Evolutionary conservation across 2,888 invertebrate genomes (phyloP), one percentile per base, ranked within the genome.

Genomic region (Spicauda simplicius): DNA sequence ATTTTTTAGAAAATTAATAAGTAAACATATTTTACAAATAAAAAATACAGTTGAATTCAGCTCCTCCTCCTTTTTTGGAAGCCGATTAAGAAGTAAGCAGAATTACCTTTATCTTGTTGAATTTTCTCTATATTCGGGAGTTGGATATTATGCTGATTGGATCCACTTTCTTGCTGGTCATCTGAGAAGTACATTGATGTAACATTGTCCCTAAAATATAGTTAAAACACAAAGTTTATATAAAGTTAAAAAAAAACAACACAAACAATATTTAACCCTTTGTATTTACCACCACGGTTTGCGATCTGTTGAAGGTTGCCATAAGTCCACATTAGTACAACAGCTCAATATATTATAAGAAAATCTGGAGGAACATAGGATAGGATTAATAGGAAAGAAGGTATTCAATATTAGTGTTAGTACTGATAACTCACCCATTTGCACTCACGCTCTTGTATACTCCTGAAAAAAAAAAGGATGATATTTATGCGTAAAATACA

Each of bases 201-300:
- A 30, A 91, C 72, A 64, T 90, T 91, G 67, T 90, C 88, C 90
- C 91, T 88, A 74, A 68, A 61, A 56, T 20, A 14, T 30, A 30
- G 25, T 30, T 8, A n/a, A 5, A 18, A n/a, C 10, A 64, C 20
- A 53, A 60, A 64, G 55, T 55, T 55, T 60, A 14, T 19, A 54
- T 37, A 61, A 45, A 30, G 12, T 48, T 5, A 52, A 54, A 12
- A 16, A 14, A 1, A 18, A 19, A 41, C 19, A 58, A 45, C 19
- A 50, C 30, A 57, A 18, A 18, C 14, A 65, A 63, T 62, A 58
- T 45, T 45, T 45, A n/a, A 52, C 68, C 50, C 62, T 20, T 41
- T 45, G 53, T 61, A 64, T 74, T 90, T 89, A 92, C 92, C 92
- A 92, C 91, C 91, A 92, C 57, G 86, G 80, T 71, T 82, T 84